Evolutionary conservation across 2,888 invertebrate genomes (phyloP).

Genomic region (Lycia hirtaria): DNA sequence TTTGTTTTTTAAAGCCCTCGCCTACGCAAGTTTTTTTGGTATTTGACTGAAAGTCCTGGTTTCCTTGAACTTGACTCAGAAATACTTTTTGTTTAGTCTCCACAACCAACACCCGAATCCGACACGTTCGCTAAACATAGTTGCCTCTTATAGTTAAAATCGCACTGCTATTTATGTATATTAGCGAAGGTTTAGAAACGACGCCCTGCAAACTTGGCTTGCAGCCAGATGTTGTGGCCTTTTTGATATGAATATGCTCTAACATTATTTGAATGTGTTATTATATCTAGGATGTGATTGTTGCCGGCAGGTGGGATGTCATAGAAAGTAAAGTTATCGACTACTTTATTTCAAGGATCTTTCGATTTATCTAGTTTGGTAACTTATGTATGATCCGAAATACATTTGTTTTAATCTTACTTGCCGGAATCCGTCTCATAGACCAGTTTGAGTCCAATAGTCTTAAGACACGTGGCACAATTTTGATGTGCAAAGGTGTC

Average conservation of each 20-base stretch:
- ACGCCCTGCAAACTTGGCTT: conserved; percentile 31
- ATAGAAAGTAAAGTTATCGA: background rate
- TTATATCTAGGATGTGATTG: conserved; percentile 3
- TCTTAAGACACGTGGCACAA: no score
- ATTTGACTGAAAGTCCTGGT: background rate
- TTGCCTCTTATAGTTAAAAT: conserved; percentile 13
- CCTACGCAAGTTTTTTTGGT: background rate
- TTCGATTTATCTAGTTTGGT: no score
- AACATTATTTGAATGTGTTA: background rate
- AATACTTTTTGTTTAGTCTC: conserved; percentile 13
- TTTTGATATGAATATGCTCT: conserved; percentile 33
- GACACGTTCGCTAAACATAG: conserved; percentile 24
- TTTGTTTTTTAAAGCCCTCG: no score
- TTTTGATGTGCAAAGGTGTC: no score
- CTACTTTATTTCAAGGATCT: no score
- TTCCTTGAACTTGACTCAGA: conserved; percentile 28
- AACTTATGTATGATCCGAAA: no score
- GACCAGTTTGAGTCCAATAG: no score
- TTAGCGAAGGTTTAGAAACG: conserved; percentile 29
- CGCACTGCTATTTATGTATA: conserved; percentile 21
- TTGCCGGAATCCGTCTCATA: no score
- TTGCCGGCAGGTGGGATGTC: conserved; percentile 7
- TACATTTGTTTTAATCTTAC: no score
- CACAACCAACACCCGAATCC: conserved; percentile 33
- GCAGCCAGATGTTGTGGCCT: conserved; percentile 29